Base-by-base conservation (phyloP, 23 tunicate species). In the Diplosoma virens region DNA sequence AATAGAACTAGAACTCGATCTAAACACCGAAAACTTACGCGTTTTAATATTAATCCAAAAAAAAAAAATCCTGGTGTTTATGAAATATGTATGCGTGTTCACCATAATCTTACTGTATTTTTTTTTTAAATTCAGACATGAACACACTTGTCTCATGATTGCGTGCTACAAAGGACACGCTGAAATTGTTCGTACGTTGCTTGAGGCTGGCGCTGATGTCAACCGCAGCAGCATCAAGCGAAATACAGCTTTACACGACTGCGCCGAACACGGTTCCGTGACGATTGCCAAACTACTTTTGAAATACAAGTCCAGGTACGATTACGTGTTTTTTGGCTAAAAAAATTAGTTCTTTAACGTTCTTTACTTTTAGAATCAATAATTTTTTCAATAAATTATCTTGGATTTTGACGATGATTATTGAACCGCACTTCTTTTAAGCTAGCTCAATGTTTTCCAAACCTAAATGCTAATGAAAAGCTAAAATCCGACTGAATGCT, bases 191-290 rank as follows among this genome's bases (percentile, higher is more conserved):
- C 60, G 78, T 28, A 82, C 81, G 24, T 47, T 89, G 1, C 61
- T 89, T n/a, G 96, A 89, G 65, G 75, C 77, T 22, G 88, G 96
- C 22, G 88, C 96, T 6, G 77, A 71, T 37, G 96, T 89, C 16
- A 89, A 89, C 76, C 65, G 96, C n/a, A 47, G 84, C 27, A 89
- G 96, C 36, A 80, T 87, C 2, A 89, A 89, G 37, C 84, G 81
- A 18, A 89, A 89, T 81, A 89, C 96, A 0, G 96, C 96, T 9
- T 45, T 89, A n/a, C 96, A 89, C 28, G 96, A 89, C 63, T 89
- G 96, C 66, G 96, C 96, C 1, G 96, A 89, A 46, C 79, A 86
- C 55, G 96, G 96, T 1, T 78, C 81, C 22, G 89, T 89, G 3
- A 37, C 87, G 22, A 89, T 89, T 18, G 86, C 86, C 17, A 89